phyloP scores from a whole-genome alignment of 2,113 vertebrate genomes.

The Willisornis vidua region DNA sequence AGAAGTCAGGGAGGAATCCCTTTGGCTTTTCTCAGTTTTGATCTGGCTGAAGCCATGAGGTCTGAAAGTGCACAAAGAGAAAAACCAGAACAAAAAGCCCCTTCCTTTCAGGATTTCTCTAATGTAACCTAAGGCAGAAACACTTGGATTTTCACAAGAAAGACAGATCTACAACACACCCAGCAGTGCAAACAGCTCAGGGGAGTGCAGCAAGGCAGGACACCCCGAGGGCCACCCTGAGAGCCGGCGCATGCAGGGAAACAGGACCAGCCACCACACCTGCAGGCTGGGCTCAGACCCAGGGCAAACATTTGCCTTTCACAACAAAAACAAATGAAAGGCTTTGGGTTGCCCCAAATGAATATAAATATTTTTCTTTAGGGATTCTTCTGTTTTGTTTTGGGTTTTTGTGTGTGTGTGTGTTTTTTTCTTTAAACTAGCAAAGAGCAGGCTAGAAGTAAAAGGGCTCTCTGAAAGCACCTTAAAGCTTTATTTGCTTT shows the following conservation, averaged over 20 bases:
- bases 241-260: neutral
- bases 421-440: neutral
- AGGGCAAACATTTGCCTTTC: neutral
- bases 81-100: neutral
- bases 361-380: constrained; percentile 22
- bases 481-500: neutral
- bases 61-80: neutral
- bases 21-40: neutral
- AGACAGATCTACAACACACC: fast-evolving
- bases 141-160: neutral
- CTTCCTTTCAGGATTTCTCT: neutral
- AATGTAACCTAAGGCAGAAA: neutral
- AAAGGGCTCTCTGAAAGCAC: neutral
- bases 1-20: neutral
- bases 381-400: neutral
- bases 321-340: constrained; percentile 35
- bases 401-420: neutral
- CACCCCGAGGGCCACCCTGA: neutral
- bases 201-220: neutral
- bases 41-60: neutral
- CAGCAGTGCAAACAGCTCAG: neutral
- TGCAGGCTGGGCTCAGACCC: neutral
- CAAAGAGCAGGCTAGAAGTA: neutral
- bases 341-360: neutral
- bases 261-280: neutral